Evolutionary conservation across 2,888 invertebrate species (phyloP), one percentile per base, ranked within the genome.

Genomic region (Plusia festucae): DNA sequence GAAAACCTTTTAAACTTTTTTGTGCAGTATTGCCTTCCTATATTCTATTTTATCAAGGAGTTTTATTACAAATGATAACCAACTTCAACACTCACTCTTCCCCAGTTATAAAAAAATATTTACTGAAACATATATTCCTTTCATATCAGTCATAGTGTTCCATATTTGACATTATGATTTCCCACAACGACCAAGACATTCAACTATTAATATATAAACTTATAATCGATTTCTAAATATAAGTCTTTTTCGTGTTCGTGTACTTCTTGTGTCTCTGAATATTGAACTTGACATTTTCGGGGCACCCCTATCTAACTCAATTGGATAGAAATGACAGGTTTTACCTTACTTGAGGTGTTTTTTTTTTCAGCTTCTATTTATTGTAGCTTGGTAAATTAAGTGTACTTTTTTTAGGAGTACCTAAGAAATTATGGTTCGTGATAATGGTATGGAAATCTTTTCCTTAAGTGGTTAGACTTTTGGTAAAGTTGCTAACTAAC

Each of bases 291-390:
- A 82, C 81, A 80, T 83, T 85, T 88, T 83, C 74, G 65, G 68
- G 68, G 68, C 53, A 63, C 71, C 81, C 81, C 70, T 67, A 78
- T 82, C 82, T 82, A 83, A 88, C 85, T 89, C 86, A 82, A 82
- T 85, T 73, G 79, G 82, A 85, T 78, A 82, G 81, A 87, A 82
- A 82, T 88, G 86, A 85, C 84, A 84, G 79, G 82, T 85, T 82
- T 76, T 83, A 73, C 60, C 13, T 34, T 51, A 58, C 63, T 52
- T 64, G 59, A 70, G 66, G 68, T 74, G 66, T 64, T 68, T 71
- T 73, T 79, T 70, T 66, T 73, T 68, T 57, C 66, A 69, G 46
- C 60, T 67, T 60, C 73, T 34, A 65, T 32, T 65, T 40, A 40
- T 40, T 54, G 44, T 32, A 49, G 44, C n/a, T 27, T 49, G 30